Base-by-base conservation (phyloP, 2,888 invertebrate genomes). In the Cylindroiulus punctatus region DNA sequence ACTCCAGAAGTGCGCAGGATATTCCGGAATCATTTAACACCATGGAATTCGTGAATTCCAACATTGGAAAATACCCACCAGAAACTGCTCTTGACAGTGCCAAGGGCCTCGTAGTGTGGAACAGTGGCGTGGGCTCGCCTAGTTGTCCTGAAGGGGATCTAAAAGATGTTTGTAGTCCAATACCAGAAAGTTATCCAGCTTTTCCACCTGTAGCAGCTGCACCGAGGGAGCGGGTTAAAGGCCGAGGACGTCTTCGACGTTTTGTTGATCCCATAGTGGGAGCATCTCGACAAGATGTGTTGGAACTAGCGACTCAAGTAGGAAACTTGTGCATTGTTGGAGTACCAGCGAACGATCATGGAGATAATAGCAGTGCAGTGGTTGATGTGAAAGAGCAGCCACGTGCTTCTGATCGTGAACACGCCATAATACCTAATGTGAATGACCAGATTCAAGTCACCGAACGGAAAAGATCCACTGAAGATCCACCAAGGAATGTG, bases 11-110 rank as follows among this genome's bases (percentile, higher is more conserved):
- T 12, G 8, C n/a, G 36, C n/a, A 22, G 36, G 22, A 36, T 22
- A 36, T 82, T 22, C 36, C 40, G 10, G 82, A 82, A 42, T 19
- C n/a, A 5, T 40, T 36, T 17, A 7, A 17, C 19, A 84, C 42
- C 10, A 47, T 84, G 84, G 84, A 84, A 84, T 83, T 83, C n/a
- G 22, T 22, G 12, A 83, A 83, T 83, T 83, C 83, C 22, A 44
- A 83, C 42, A 42, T 83, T 0, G 83, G n/a, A 14, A 44, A 65
- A 26, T 65, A n/a, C 30, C 40, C 32, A 44, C 40, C 40, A 0
- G 36, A 83, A n/a, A 36, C 12, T 5, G 1, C 40, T 1, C 32
- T 47, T 8, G 84, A 84, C 17, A 14, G 8, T 10, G 19, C 47
- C 4, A 84, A 47, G 47, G 47, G 47, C 22, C 30, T 47, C 1